Percentiles rank a stretch among this genome's conserved stretches.
Conservation (phyloP, 2,888 invertebrate genomes). For the Antitype chi region DNA sequence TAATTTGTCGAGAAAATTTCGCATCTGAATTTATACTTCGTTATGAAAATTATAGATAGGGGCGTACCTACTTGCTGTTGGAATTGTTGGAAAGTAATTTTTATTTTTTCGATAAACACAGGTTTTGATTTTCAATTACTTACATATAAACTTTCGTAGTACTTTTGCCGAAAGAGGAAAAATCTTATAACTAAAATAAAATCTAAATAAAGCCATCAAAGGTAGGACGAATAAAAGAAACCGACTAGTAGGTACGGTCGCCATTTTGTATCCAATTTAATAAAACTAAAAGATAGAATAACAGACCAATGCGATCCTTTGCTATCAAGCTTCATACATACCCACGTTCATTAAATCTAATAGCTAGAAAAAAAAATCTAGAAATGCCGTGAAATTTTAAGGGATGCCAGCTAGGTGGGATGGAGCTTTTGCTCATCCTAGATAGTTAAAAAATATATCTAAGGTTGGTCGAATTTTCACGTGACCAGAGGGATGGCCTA, state of each 20-base stretch:
- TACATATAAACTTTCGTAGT: not conserved
- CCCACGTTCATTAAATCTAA: slow-evolving; percentile 51
- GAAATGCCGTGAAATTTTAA: slow-evolving; percentile 22
- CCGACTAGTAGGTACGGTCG: slow-evolving; percentile 1
- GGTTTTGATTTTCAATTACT: not conserved
- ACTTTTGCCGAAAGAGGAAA: not conserved
- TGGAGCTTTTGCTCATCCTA: slow-evolving; percentile 47
- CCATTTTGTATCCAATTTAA: slow-evolving; percentile 36
- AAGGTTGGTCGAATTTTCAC: not conserved
- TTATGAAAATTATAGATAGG: not conserved
- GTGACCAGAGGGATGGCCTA: not conserved
- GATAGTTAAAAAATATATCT: slow-evolving; percentile 1
- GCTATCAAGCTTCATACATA: slow-evolving; percentile 31
- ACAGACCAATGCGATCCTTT: slow-evolving; percentile 21
- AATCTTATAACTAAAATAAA: not conserved
- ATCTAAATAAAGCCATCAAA: slow-evolving; percentile 5
- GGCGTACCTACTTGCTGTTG: not conserved
- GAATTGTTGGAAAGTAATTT: not conserved
- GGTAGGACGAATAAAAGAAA: not conserved
- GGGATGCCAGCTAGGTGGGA: slow-evolving; percentile 10
- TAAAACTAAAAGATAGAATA: slow-evolving; percentile 40
- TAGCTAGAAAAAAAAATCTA: slow-evolving; percentile 33
- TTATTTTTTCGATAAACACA: not conserved
- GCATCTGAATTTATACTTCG: not conserved
- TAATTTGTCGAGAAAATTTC: slow-evolving; percentile 32